Base-by-base conservation (phyloP, 2,113 vertebrate genomes). In the Halcyon malimbica region DNA sequence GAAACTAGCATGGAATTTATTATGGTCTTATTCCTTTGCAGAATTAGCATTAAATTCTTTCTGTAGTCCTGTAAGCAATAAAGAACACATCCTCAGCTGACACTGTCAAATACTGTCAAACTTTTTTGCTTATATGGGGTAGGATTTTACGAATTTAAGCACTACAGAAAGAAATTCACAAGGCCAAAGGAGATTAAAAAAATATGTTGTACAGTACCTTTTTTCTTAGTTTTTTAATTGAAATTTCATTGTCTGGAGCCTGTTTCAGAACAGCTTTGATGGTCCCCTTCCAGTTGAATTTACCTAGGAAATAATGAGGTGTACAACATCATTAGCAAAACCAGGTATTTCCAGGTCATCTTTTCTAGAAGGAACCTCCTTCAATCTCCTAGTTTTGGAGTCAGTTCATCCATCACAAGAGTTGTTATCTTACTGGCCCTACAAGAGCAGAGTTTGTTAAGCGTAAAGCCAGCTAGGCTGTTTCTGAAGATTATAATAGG, bases 201-300 rank as follows among this genome's bases (percentile, higher is more conserved):
- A 11, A 1, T 3, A 44, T 31, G 9, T 11, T 63, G 14, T 5
- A 28, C 51, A 74, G 26, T 98, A 99, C 99, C 99, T 99, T 99
- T 97, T 99, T 99, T 84, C 98, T 98, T 62, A 99, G 97, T 94
- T 98, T 99, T 95, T 99, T 99, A 73, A 99, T 17, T 9, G 99
- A 77, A 48, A 99, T 95, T 86, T 99, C 99, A 8, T 99, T 98
- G 77, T 99, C 99, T 37, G 98, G 98, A 75, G 99, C 98, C 39
- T 98, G 98, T 85, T 89, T 98, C 83, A 99, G 97, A 83, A 99
- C 87, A 4, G 99, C 98, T 95, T 98, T 99, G 90, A 99, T 99
- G 5, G 98, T 99, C 91, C 99, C 99, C 60, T 99, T 99, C 99
- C 99, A 99, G 96, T 99, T 99, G 97, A 99, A 99, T 98, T 99